These are phyloP conservation scores for Euplexia lucipara DNA, from an alignment of 2,888 invertebrate genomes.

Conservation along the genomic window DNA sequence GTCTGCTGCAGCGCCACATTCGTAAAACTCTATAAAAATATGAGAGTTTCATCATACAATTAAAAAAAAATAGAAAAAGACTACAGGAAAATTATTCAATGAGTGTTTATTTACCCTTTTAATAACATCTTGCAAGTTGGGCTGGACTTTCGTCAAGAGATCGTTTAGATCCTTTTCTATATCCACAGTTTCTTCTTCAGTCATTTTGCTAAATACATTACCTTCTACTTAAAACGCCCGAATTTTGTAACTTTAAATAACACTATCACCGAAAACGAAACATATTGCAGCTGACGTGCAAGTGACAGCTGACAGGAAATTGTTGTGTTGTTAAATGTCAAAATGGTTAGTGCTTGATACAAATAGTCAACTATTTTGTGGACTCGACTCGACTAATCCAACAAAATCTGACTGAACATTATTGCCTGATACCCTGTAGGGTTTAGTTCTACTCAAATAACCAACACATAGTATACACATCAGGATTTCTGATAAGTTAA, in stretches of 20 bases:
- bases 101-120: conserved; percentile 87
- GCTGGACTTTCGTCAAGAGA: conserved; percentile 87
- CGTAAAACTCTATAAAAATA: conserved; percentile 89
- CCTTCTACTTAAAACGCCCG: conserved; percentile 47
- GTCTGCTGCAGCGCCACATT: conserved; percentile 90
- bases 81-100: neutral
- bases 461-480: too few relatives aligned
- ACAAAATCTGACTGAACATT: neutral
- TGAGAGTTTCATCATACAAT: conserved; percentile 2
- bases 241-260: conserved; percentile 52
- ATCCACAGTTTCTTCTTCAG: conserved; percentile 82
- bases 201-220: conserved; percentile 78
- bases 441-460: too few relatives aligned
- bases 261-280: conserved; percentile 58
- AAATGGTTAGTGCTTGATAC: conserved; percentile 4
- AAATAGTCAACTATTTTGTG: conserved; percentile 16
- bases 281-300: conserved; percentile 59
- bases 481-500: too few relatives aligned
- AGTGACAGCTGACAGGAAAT: conserved; percentile 59
- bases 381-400: neutral
- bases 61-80: neutral
- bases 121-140: conserved; percentile 91
- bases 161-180: conserved; percentile 88
- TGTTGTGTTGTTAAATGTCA: conserved; percentile 66
- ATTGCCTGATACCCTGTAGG: too few relatives aligned